A percentile compares a stretch with the other conserved stretches of the same genome.
Conservation (phyloP, 2,113 vertebrate genomes). For the Ranitomeya variabilis region DNA sequence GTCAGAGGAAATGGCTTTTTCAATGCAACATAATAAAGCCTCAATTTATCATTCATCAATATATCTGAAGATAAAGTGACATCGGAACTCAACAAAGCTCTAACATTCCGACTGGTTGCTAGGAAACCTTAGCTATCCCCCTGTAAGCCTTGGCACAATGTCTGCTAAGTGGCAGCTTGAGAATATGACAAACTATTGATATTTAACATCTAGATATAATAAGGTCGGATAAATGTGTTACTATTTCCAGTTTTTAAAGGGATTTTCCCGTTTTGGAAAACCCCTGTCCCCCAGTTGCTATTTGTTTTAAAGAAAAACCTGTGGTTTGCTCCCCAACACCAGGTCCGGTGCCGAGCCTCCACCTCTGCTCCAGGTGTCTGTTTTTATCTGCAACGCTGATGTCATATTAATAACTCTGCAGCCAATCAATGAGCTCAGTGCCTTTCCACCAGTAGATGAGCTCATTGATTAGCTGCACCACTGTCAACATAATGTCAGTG, state of each 20-base stretch:
- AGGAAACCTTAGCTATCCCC: constrained; percentile 17
- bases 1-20: neutral
- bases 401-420: too few relatives aligned
- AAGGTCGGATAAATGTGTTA: neutral
- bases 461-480: too few relatives aligned
- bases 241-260: neutral
- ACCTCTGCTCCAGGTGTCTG: too few relatives aligned
- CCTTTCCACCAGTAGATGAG: too few relatives aligned
- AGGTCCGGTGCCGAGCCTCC: too few relatives aligned
- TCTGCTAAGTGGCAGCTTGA: constrained; percentile 11
- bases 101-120: constrained; percentile 3
- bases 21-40: neutral
- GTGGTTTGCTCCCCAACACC: too few relatives aligned
- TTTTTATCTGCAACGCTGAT: too few relatives aligned
- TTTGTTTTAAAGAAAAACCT: too few relatives aligned
- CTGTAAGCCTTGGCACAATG: constrained; percentile 12
- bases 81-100: neutral
- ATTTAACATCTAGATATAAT: neutral
- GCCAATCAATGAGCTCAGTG: too few relatives aligned
- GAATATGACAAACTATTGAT: constrained; percentile 26
- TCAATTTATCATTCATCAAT: neutral
- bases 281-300: too few relatives aligned
- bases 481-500: too few relatives aligned
- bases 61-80: neutral
- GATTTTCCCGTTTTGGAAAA: neutral